Evolutionary conservation across 1,140 invertebrate genomes (phyloP).

Genomic region (Octopus bimaculoides): DNA sequence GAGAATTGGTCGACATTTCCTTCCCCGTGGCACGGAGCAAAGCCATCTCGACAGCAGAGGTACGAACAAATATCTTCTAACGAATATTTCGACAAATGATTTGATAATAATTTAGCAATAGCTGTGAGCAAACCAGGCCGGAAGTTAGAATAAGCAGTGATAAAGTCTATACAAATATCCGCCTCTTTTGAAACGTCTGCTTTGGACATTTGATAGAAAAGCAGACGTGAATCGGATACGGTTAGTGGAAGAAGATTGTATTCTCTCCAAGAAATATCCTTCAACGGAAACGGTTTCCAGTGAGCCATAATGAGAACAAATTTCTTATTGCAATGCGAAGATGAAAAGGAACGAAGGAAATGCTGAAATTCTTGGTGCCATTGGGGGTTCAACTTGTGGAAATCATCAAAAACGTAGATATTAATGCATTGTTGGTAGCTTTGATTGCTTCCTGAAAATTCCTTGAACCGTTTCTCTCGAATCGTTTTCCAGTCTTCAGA

Average conservation of each 20-base stretch:
- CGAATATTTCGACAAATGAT: not conserved
- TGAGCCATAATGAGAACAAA: not conserved
- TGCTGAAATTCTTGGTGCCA: not conserved
- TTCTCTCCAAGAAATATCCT: not conserved
- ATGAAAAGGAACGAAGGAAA: not conserved
- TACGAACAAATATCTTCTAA: not conserved
- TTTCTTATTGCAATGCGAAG: not conserved
- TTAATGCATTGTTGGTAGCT: not conserved
- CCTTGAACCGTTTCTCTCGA: too few species aligned
- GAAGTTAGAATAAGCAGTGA: not conserved
- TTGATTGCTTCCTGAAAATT: too few species aligned
- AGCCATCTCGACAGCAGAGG: not conserved
- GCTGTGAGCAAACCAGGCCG: not conserved
- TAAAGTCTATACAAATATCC: not conserved
- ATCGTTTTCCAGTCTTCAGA: too few species aligned
- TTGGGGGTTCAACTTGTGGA: not conserved
- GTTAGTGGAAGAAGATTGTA: not conserved
- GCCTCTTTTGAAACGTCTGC: not conserved
- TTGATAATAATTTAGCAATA: not conserved
- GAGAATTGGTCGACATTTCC: not conserved
- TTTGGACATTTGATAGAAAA: not conserved
- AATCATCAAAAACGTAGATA: conserved; percentile 6
- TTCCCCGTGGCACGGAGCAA: not conserved
- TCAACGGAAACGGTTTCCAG: not conserved
- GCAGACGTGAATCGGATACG: not conserved